Conservation (phyloP, 2,797 vertebrate species). For the Cyclura pinguis region DNA sequence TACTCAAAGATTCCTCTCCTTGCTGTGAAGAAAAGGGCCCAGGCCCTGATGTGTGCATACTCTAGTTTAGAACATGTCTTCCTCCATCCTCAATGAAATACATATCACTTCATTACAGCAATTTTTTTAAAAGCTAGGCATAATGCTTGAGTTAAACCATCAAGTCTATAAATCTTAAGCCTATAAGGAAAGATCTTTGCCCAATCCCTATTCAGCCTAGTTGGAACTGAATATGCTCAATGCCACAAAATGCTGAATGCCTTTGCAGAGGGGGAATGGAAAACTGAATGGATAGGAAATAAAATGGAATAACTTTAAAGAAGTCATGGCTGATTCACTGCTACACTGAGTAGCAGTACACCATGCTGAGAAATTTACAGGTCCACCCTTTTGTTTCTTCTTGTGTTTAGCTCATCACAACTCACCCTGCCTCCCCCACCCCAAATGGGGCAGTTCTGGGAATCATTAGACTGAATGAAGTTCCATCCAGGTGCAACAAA, state of each 20-base stretch:
- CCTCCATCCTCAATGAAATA: too few relatives aligned
- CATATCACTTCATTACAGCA: too few relatives aligned
- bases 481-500: neutral
- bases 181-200: neutral
- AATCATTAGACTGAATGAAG: neutral
- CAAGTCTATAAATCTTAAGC: neutral
- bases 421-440: neutral
- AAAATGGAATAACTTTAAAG: neutral
- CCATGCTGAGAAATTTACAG: neutral
- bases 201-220: neutral
- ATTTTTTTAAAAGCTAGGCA: neutral
- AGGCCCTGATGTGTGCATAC: too few relatives aligned
- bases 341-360: neutral
- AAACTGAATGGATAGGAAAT: neutral
- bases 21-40: too few relatives aligned
- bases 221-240: neutral
- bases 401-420: neutral
- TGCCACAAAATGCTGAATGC: neutral
- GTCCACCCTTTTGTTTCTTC: neutral
- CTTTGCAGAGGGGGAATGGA: neutral
- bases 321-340: neutral
- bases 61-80: too few relatives aligned
- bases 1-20: too few relatives aligned
- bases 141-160: neutral
- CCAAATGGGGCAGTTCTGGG: neutral